Conservation (phyloP, 92 coral and sea anemone species). For the Phenganax subtilis region DNA sequence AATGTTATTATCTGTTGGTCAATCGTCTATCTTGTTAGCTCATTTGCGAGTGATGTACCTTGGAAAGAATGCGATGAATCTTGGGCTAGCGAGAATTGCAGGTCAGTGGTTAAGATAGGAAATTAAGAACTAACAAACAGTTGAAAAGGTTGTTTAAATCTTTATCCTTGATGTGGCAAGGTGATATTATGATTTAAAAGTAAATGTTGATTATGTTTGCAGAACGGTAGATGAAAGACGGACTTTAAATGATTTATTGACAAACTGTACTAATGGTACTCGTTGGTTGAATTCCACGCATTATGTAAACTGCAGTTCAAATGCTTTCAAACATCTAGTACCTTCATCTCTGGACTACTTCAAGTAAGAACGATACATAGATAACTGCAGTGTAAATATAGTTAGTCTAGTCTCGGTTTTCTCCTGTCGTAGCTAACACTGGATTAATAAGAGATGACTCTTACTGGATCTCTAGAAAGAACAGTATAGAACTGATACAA, state of each 20-base stretch:
- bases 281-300: slow-evolving; percentile 15
- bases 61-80: slow-evolving; percentile 69
- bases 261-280: slow-evolving; percentile 30
- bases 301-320: background rate
- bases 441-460: background rate
- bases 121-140: too few species aligned
- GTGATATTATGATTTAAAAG: background rate
- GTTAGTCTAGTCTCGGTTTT: background rate
- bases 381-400: background rate
- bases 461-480: background rate
- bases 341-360: slow-evolving; percentile 27
- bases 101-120: slow-evolving; percentile 41
- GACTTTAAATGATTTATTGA: background rate
- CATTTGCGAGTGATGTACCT: slow-evolving; percentile 78
- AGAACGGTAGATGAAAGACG: slow-evolving; percentile 28
- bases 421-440: background rate
- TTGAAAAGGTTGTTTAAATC: too few species aligned
- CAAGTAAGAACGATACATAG: slow-evolving; percentile 6
- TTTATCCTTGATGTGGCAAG: background rate
- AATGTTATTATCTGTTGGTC: slow-evolving; percentile 89
- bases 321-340: background rate
- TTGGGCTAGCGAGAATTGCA: slow-evolving; percentile 73
- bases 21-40: slow-evolving; percentile 69
- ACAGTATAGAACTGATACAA: background rate
- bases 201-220: background rate